Evolutionary conservation across 2,797 vertebrate species (phyloP).

Genomic region (Glossophaga mutica): DNA sequence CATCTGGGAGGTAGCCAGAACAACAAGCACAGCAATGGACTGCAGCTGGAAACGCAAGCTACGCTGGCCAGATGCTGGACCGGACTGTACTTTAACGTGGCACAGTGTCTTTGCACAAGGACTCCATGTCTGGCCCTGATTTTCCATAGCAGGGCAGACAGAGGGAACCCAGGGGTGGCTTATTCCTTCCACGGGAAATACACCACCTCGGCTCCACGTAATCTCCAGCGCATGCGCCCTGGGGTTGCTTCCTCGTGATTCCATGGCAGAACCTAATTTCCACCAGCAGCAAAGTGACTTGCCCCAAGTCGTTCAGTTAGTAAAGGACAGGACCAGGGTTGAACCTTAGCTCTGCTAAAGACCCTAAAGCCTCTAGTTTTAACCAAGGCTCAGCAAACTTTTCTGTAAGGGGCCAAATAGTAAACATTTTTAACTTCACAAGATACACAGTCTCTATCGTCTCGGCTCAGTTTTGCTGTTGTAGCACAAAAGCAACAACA

Average conservation of each 20-base stretch:
- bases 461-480: not conserved
- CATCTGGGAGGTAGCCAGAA: not conserved
- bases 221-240: not conserved
- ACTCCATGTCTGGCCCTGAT: not conserved
- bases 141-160: not conserved
- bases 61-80: no score
- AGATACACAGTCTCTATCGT: not conserved
- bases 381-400: not conserved
- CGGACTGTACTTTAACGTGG: not conserved
- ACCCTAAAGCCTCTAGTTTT: not conserved
- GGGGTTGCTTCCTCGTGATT: not conserved
- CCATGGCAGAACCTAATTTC: not conserved
- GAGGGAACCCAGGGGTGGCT: not conserved
- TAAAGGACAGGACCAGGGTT: not conserved
- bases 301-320: not conserved
- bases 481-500: not conserved
- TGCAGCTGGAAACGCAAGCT: not conserved
- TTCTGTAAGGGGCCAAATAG: not conserved
- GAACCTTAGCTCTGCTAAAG: not conserved
- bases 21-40: not conserved
- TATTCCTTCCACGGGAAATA: not conserved
- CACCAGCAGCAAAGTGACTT: not conserved
- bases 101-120: not conserved
- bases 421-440: not conserved
- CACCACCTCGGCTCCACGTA: not conserved